phyloP scores from a whole-genome alignment of 2,113 vertebrate genomes.

The Anolis carolinensis region DNA sequence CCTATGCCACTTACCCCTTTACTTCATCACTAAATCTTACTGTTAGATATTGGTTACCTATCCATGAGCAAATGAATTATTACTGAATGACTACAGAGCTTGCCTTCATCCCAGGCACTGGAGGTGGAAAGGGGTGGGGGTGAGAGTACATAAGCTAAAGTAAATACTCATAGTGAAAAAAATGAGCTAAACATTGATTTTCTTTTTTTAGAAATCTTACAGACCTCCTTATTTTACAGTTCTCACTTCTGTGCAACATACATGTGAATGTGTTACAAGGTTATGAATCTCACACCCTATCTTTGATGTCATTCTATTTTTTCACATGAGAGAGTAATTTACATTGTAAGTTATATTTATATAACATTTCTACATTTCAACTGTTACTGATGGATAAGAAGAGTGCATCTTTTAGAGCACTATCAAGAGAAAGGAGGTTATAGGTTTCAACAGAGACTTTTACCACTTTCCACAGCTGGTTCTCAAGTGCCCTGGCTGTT shows the following conservation, averaged over 20 bases:
- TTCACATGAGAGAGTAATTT: background rate
- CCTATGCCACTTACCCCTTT: slow-evolving; percentile 16
- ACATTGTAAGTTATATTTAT: too few relatives aligned
- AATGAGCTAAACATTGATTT: background rate
- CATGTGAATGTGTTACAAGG: background rate
- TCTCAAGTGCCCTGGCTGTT: background rate
- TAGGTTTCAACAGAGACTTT: background rate
- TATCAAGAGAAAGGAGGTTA: background rate
- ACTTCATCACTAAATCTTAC: slow-evolving; percentile 16
- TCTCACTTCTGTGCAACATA: background rate
- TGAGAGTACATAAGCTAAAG: background rate
- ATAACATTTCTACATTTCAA: background rate
- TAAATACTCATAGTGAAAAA: background rate
- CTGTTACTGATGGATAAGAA: background rate
- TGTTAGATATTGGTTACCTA: background rate
- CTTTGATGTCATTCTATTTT: background rate
- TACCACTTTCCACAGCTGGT: background rate
- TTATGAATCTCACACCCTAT: background rate
- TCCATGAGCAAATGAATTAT: background rate
- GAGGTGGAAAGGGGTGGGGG: fast-evolving
- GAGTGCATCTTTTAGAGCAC: background rate
- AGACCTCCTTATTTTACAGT: background rate
- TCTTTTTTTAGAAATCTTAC: background rate
- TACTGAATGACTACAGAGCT: background rate
- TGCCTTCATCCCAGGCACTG: background rate